Evolutionary conservation across 2,888 invertebrate genomes (phyloP), one percentile per base, ranked within the genome.

Genomic region (Drosophila seclusa): DNA sequence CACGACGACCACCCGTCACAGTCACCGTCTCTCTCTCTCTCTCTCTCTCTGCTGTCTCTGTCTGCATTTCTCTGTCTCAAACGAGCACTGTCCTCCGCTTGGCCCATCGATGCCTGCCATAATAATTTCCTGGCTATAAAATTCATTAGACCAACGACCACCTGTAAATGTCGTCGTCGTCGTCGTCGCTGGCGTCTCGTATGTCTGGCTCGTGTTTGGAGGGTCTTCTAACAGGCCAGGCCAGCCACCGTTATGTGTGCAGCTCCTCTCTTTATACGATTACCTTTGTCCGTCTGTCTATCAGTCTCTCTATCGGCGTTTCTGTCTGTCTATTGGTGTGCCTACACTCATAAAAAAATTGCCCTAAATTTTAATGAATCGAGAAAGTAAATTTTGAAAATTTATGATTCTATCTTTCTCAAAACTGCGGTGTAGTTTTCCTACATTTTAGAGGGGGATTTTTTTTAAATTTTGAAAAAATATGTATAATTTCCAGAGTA

Each of bases 101-200:
- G 67, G 64, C 77, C 73, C 88, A 88, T 80, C 90, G 89, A 91
- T 81, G 89, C 81, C 89, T 77, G 87, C 90, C 87, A 80, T 90
- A 88, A 84, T 84, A 90, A 84, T 84, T 90, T 84, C 84, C 90
- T 90, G 91, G 80, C 91, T 90, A 88, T 88, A 90, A 90, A 90
- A 90, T 90, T 90, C 91, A 91, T 91, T 91, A 90, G 89, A 91
- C 78, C 75, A 78, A 76, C 89, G 75, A 90, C 90, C 90, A 90
- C 89, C 85, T 89, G 82, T 87, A 76, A 83, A 85, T 74, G 84
- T 68, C 71, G 49, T 69, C 63, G 64, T n/a, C 57, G 21, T 6
- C 61, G 82, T 66, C 68, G 53, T 63, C 54, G 76, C 42, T 49
- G 76, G 13, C 68, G 78, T 78, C 82, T 78, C 79, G 78, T 78